phyloP scores from a whole-genome alignment of 2,888 invertebrate species.

The Cryptus viduatorius region DNA sequence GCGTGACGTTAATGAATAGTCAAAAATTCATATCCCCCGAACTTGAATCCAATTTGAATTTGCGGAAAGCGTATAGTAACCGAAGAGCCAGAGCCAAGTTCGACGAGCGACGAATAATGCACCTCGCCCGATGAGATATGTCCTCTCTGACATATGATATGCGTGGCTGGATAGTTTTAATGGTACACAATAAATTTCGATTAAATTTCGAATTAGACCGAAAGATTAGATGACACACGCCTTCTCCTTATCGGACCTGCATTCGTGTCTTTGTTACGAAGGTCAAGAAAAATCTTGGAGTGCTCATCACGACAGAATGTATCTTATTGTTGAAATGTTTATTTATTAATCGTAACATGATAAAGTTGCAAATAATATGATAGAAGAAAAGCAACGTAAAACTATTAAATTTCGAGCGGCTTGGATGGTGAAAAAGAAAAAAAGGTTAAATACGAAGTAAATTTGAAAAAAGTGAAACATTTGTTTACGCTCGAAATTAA shows the following conservation, averaged over 20 bases:
- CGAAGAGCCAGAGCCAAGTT: neutral
- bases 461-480: neutral
- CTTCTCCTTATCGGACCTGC: neutral
- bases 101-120: neutral
- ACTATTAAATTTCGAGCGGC: too few relatives aligned
- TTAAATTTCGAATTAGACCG: neutral
- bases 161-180: neutral
- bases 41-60: neutral
- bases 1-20: neutral
- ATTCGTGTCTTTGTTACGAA: neutral
- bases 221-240: neutral
- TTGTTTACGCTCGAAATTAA: conserved; percentile 3
- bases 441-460: neutral
- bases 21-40: neutral
- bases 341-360: too few relatives aligned
- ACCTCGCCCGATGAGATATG: neutral
- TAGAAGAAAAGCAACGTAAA: too few relatives aligned
- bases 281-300: neutral
- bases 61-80: neutral
- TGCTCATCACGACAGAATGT: too few relatives aligned
- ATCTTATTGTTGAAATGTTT: too few relatives aligned
- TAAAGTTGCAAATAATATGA: too few relatives aligned
- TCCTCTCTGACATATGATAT: neutral
- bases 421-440: neutral
- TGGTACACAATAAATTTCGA: conserved; percentile 1